Evolutionary conservation across 1,140 invertebrate species (phyloP), one percentile per base, ranked within the genome.

Genomic region (Penaeus chinensis): DNA sequence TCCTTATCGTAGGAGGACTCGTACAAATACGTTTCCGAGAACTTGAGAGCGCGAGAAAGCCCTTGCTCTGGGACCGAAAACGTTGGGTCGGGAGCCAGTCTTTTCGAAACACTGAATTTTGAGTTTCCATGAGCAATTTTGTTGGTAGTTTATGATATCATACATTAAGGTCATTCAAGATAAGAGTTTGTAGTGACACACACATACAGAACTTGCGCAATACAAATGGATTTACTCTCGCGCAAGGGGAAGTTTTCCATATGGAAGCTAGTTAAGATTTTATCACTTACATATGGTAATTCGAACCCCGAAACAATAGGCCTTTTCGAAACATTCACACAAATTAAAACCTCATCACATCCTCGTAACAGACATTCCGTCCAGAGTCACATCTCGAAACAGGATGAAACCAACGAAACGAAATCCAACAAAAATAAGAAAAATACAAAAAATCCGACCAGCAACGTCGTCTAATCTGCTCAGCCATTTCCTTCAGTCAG

Each of bases 1-100:
- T 87, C 81, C 86, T 87, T 87, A 87, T 87, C 86, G 86, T 87
- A n/a, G 86, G 86, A 87, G 81, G 86, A 87, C 86, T 87, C 86
- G 86, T 87, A 87, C 86, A 87, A 87, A 87, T 87, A 87, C 86
- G 86, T 87, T 87, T 87, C 86, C 86, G 66, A 82, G 81, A 61
- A 87, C 86, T 82, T 87, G 69, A 82, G 79, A 62, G 79, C 27
- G 47, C 22, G 71, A 37, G 61, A 76, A 63, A 76, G 19, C 80
- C 77, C 60, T 27, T 42, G 66, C 66, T 54, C 71, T 60, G 69
- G 60, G 81, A 87, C 80, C 80, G 80, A 82, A 87, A 82, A 87
- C 82, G 65, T 83, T 69, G 27, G 60, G 22, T 76, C 60, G 86
- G 60, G 69, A 83, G 63, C 71, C 69, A 83, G 80, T 87, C 80